Evolutionary conservation across 2,113 vertebrate genomes (phyloP), one percentile per base, ranked within the genome.

Genomic region (Dromiciops gliroides): DNA sequence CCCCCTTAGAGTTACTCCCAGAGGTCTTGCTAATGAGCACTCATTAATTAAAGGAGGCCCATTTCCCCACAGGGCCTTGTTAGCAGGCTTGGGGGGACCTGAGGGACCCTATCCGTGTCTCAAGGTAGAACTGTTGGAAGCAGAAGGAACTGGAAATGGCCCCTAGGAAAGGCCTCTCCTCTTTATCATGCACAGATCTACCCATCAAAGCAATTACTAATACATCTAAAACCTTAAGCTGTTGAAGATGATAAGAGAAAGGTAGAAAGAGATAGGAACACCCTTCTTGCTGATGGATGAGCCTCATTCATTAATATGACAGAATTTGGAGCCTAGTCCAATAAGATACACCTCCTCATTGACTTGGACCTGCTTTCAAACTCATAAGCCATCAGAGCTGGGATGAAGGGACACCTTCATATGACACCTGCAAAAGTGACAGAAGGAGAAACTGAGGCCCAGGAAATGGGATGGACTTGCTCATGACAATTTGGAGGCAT

Each of bases 21-120:
- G 60, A 90, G 47, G 56, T 88, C 24, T 92, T 90, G 22, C 48
- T 56, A 89, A 92, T 22, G 56, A 94, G 51, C 60, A n/a, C n/a
- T 94, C n/a, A 89, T 44, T n/a, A 94, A 53, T 48, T 44, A 83
- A 83, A n/a, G 67, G 11, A 23, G 67, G 12, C 44, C 8, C 1
- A 23, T 93, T 93, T 19, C 14, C 56, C 44, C 93, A 8, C 51
- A 28, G 48, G 51, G 51, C 3, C 67, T 97, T 95, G 89, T 97
- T 95, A 93, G 91, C 48, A 50, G 31, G 8, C 4, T 53, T 53
- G 52, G 60, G 67, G 67, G 67, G 7, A 44, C 67, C 67, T 8
- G 6, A 44, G 67, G 16, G 4, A 16, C n/a, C 37, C 19, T 83
- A 2, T n/a, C 0, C 4, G n/a, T 83, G 67, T 83, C 67, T 83